Conservation (phyloP, 2,888 invertebrate species). For the Mycalesis mineus region DNA sequence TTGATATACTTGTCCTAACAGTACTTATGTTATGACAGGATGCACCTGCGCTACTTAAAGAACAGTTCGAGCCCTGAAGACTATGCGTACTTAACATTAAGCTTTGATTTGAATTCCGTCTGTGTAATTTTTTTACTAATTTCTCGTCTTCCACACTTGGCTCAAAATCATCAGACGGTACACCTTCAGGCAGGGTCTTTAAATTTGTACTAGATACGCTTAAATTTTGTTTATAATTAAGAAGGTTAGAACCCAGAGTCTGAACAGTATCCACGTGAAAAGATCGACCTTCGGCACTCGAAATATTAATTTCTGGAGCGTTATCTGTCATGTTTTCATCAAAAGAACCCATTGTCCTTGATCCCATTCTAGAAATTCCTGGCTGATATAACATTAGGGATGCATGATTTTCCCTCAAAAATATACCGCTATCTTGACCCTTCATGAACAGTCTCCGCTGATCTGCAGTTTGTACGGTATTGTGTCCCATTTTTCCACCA, state of each 20-base stretch:
- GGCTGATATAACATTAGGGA: constrained; percentile 73
- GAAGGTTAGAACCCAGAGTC: constrained; percentile 74
- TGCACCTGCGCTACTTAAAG: constrained; percentile 62
- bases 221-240: constrained; percentile 80
- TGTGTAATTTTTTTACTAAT: constrained; percentile 69
- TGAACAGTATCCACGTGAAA: constrained; percentile 51
- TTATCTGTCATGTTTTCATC: constrained; percentile 68
- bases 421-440: constrained; percentile 72
- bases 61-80: constrained; percentile 76
- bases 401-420: constrained; percentile 69
- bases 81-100: constrained; percentile 77
- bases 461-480: constrained; percentile 54
- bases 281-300: constrained; percentile 46
- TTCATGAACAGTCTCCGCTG: constrained; percentile 66
- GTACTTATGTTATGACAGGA: constrained; percentile 66
- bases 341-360: constrained; percentile 70
- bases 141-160: constrained; percentile 66
- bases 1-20: constrained; percentile 67
- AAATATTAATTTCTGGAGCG: constrained; percentile 62
- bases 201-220: constrained; percentile 84
- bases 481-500: constrained; percentile 55
- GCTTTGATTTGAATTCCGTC: constrained; percentile 81
- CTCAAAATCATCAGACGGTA: constrained; percentile 82
- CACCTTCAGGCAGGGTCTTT: constrained; percentile 84
- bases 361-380: constrained; percentile 57